Conservation (phyloP, 1,140 invertebrate species). For the Drosophila sturtevanti region DNA sequence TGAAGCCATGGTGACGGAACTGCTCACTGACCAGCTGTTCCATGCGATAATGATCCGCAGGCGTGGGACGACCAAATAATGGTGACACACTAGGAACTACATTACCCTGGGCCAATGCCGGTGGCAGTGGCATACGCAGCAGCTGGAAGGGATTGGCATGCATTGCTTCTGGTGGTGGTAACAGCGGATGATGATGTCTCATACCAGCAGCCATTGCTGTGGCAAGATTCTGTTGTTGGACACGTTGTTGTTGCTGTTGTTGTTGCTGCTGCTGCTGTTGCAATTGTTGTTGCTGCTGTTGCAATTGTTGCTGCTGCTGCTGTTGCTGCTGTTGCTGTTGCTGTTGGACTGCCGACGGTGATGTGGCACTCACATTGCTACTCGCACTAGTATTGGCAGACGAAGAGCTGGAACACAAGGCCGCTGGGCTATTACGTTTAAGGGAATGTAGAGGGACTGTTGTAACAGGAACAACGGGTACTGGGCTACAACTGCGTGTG, state of each 20-base stretch:
- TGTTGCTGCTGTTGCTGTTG: constrained; percentile 43
- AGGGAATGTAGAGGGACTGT: constrained; percentile 47
- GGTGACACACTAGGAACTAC: constrained; percentile 86
- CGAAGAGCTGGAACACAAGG: constrained; percentile 21
- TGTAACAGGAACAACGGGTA: constrained; percentile 44
- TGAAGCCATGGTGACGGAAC: constrained; percentile 89
- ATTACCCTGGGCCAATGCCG: constrained; percentile 85
- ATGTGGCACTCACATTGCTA: constrained; percentile 67
- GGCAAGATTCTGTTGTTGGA: constrained; percentile 84
- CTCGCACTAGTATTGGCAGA: constrained; percentile 46
- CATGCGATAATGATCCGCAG: constrained; percentile 89
- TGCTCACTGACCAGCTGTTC: constrained; percentile 92
- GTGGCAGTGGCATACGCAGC: constrained; percentile 87
- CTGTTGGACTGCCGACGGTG: constrained; percentile 80
- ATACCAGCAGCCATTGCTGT: constrained; percentile 84
- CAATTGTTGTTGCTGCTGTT: constrained; percentile 35
- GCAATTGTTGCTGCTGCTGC: constrained; percentile 78
- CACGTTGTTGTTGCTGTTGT: constrained; percentile 75
- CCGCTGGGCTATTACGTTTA: constrained; percentile 35
- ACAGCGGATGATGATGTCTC: constrained; percentile 86
- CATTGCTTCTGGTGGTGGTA: constrained; percentile 87
- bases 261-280: constrained; percentile 63
- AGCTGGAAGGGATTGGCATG: constrained; percentile 87
- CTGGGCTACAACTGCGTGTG: constrained; percentile 24
- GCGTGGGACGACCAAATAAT: constrained; percentile 88